Conservation (phyloP, 2,888 invertebrate genomes). For the Tinea pellionella region DNA sequence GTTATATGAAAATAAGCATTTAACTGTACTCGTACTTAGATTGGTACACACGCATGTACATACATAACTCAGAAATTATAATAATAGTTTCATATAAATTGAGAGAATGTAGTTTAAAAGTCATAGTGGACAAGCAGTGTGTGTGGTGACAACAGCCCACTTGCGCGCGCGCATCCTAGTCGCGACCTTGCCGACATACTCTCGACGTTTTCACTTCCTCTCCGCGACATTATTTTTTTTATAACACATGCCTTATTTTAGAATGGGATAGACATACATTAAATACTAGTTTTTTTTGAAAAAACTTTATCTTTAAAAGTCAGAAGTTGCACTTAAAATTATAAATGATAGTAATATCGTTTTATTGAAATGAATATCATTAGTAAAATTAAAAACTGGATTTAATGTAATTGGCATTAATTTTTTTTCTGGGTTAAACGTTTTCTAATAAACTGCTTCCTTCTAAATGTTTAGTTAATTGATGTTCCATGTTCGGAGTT, state of each 20-base stretch:
- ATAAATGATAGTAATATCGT: background rate
- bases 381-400: background rate
- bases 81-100: background rate
- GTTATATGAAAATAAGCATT: too few relatives aligned
- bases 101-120: background rate
- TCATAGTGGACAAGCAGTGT: conserved; percentile 10
- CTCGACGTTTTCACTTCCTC: conserved; percentile 59
- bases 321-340: too few relatives aligned
- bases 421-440: background rate
- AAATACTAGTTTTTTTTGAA: too few relatives aligned
- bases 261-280: background rate
- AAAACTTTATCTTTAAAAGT: too few relatives aligned
- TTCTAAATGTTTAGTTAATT: background rate
- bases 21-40: too few relatives aligned
- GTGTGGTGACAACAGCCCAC: conserved; percentile 43
- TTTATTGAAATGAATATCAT: too few relatives aligned
- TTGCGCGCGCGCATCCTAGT: conserved; percentile 56
- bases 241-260: background rate
- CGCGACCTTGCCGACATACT: conserved; percentile 62
- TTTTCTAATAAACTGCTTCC: background rate
- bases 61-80: too few relatives aligned
- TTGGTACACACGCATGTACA: too few relatives aligned
- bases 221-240: conserved; percentile 2
- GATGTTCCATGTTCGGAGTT: background rate
- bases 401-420: background rate